Evolutionary conservation across 1,140 invertebrate genomes (phyloP), one percentile per base, ranked within the genome.

Genomic region (Platyura marginata): DNA sequence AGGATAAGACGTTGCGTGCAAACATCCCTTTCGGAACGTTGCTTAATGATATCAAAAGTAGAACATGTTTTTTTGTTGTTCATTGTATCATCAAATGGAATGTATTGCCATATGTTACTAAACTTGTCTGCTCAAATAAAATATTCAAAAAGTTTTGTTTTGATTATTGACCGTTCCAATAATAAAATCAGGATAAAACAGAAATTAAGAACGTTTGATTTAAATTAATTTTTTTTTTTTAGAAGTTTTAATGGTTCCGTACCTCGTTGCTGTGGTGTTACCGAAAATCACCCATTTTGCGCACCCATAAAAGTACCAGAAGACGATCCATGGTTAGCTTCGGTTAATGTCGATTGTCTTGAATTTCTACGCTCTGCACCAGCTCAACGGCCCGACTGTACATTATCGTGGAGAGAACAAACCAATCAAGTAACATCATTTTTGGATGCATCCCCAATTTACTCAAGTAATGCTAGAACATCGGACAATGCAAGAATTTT

Each of bases 381-480:
- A 1, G 76, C 78, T 0, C 76, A 79, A 16, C 65, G 72, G 3
- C 70, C 78, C 19, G 70, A 77, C 50, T 83, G 79, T 48, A 68
- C 73, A 13, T 64, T 82, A 4, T 79, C 79, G 2, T 74, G 75
- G 59, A 59, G 80, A 2, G 79, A 83, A 48, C 80, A 83, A 58
- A 70, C 81, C 29, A 77, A 81, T 48, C 81, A 86, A 57, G 74
- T 51, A 5, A 94, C 91, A 0, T 78, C 87, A 3, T 97, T 74
- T 53, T 71, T 97, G 15, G 93, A 97, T 55, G 91, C 73, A 2
- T 96, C 91, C 0, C 81, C 80, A 21, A 73, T 97, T 8, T 97
- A 97, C 57, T 89, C 88, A 35, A 93, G 81, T 56, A 82, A 77
- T 35, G 72, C 78, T 13, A 70, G 77, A 35, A 77, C 82, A 40